These are phyloP conservation scores for Euura lappo DNA, from an alignment of 1,140 invertebrate species.

Conservation along the genomic window DNA sequence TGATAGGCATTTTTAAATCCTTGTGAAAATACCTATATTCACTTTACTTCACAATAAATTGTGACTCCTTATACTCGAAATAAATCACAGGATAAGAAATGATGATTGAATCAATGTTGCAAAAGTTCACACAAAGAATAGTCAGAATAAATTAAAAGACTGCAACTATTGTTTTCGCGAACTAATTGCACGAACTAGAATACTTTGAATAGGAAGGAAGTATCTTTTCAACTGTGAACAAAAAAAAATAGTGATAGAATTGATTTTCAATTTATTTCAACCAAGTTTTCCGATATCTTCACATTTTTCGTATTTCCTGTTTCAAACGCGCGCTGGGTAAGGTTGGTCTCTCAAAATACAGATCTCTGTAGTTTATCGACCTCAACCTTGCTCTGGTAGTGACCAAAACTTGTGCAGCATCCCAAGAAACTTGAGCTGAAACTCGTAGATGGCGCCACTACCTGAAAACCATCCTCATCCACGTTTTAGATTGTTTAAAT, in stretches of 20 bases:
- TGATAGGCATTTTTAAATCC: too few species aligned
- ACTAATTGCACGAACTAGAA: not conserved
- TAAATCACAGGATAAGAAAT: too few species aligned
- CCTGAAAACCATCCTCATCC: not conserved
- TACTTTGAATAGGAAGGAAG: too few species aligned
- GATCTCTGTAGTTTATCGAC: constrained; percentile 3
- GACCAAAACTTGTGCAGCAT: not conserved
- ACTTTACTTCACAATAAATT: too few species aligned
- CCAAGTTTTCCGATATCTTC: not conserved
- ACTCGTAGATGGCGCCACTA: constrained; percentile 1
- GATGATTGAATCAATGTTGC: too few species aligned
- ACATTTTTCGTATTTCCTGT: not conserved
- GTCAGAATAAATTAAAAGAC: too few species aligned
- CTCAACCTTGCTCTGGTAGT: not conserved
- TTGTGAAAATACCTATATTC: too few species aligned
- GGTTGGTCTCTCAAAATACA: not conserved
- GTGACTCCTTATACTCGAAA: too few species aligned
- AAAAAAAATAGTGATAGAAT: not conserved
- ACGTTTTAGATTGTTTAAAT: too few species aligned
- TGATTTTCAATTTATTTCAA: not conserved
- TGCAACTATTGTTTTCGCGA: too few species aligned
- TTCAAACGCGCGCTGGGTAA: not conserved
- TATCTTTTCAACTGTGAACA: not conserved
- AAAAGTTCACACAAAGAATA: too few species aligned
- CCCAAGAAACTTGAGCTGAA: not conserved